A percentile compares a stretch with the other conserved stretches of the same genome.
phyloP scores from a whole-genome alignment of 2,113 vertebrate genomes.

The Aptenodytes patagonicus region DNA sequence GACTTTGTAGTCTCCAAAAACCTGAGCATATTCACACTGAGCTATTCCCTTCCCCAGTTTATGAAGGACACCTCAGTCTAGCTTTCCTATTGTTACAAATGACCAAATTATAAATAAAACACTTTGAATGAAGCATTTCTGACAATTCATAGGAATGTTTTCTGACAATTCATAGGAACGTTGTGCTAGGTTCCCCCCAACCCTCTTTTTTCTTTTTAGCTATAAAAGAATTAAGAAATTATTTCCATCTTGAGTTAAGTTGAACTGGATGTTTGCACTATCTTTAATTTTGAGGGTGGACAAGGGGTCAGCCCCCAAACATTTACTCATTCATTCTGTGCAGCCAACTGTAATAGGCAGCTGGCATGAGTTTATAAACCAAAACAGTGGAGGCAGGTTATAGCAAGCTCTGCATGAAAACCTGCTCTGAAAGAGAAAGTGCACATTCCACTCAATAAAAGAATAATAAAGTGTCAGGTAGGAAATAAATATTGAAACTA shows the following conservation, averaged over 20 bases:
- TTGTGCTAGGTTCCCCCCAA: background rate
- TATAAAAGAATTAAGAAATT: background rate
- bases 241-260: background rate
- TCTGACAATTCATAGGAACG: background rate
- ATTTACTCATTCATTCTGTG: background rate
- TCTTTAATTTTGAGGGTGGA: background rate
- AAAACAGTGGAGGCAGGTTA: background rate
- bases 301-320: background rate
- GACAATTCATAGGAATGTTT: background rate
- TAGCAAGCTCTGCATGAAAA: background rate
- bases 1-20: background rate
- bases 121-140: background rate
- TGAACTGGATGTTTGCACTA: background rate
- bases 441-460: constrained; percentile 33
- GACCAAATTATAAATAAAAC: background rate
- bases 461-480: constrained; percentile 51
- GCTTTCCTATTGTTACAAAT: background rate
- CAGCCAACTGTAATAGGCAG: background rate
- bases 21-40: background rate
- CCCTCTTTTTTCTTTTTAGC: accelerated
- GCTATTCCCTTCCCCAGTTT: background rate
- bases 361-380: background rate
- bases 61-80: background rate
- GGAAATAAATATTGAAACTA: constrained; percentile 60
- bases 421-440: background rate